These are phyloP conservation scores for Anhinga anhinga DNA, from an alignment of 2,113 vertebrate genomes.

Conservation along the genomic window DNA sequence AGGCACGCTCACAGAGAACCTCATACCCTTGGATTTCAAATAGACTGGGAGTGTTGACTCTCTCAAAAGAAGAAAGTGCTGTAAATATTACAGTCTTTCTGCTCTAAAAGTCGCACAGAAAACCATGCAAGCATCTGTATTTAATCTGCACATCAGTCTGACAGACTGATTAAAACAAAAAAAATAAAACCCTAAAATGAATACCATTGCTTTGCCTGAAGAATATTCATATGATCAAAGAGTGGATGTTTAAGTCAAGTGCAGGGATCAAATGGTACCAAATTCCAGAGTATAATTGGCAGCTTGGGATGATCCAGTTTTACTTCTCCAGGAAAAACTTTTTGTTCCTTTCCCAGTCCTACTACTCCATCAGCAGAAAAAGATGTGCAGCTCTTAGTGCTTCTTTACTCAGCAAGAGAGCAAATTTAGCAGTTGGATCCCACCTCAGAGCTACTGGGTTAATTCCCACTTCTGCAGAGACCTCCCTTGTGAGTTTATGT, in stretches of 20 bases:
- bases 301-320: background rate
- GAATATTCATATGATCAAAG: constrained; percentile 56
- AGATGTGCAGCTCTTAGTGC: background rate
- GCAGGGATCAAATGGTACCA: constrained; percentile 42
- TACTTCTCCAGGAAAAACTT: background rate
- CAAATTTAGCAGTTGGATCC: background rate
- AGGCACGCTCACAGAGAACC: background rate
- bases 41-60: background rate
- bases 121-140: constrained; percentile 46
- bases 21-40: background rate
- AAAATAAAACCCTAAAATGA: background rate
- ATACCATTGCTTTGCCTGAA: constrained; percentile 40
- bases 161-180: constrained; percentile 26
- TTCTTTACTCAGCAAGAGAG: background rate
- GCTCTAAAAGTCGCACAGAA: constrained; percentile 29
- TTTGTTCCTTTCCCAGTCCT: background rate
- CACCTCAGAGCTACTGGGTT: background rate
- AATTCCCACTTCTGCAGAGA: constrained; percentile 5
- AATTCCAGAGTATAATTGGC: constrained; percentile 3
- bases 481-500: background rate
- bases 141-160: constrained; percentile 54
- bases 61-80: constrained; percentile 14
- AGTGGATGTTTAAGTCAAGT: constrained; percentile 56
- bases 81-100: constrained; percentile 29
- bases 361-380: background rate